Evolutionary conservation across 1,140 invertebrate species (phyloP), one percentile per base, ranked within the genome.

Genomic region (Bicyclus anynana): DNA sequence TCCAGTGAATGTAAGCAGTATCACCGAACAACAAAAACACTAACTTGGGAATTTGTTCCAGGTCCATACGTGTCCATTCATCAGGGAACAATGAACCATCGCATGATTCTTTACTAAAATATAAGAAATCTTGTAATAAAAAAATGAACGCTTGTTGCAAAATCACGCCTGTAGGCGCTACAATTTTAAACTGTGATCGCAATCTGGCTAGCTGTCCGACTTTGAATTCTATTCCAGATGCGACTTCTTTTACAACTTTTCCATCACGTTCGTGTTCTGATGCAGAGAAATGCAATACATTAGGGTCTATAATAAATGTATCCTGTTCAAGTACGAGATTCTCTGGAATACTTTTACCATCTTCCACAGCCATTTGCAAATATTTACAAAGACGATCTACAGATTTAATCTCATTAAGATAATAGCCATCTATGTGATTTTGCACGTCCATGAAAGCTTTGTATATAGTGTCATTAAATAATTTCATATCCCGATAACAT

Each of bases 311-410:
- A 3, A 87, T 50, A 42, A 91, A 90, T 2, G 59, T 74, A 59
- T 91, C 89, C 12, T 80, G 67, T 52, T 89, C 83, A 37, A 92
- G 74, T 4, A 88, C 53, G 38, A 92, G 65, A 53, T 71, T 81
- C 60, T 89, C 84, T 49, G 87, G 78, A 27, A 91, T 78, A 47
- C 62, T 59, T 64, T 62, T 76, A 35, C 86, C 89, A 44, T 82
- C 75, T 80, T 93, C 91, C 35, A 92, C 88, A 1, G 92, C 91
- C 62, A 84, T 79, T 62, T 85, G 80, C 33, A 93, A 80, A 42
- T 91, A 84, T 42, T 89, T 85, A 52, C 89, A 90, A 38, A 91
- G 76, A 13, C 88, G 76, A 59, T 91, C 82, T 4, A 93, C 88
- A 60, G 89, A 89, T 62, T 89, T 78, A 14, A 92, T 84, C 69